Evolutionary conservation across 1,140 invertebrate species (phyloP).

Genomic region (Pseudachorutes palmiensis): DNA sequence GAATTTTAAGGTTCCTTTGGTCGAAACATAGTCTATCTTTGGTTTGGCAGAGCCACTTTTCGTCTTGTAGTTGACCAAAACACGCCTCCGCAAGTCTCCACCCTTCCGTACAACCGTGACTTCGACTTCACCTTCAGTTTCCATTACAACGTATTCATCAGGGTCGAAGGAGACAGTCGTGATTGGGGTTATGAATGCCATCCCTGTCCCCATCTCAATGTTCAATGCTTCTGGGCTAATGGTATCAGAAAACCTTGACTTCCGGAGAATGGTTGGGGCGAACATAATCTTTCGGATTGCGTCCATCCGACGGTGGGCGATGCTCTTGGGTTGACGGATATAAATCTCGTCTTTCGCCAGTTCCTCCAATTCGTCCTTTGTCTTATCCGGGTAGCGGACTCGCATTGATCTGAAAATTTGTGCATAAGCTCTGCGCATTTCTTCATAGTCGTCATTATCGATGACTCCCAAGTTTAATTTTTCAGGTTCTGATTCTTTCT

Average conservation of each 20-base stretch:
- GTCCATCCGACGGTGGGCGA: conserved; percentile 93
- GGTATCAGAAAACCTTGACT: neutral
- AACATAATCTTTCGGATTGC: conserved; percentile 68
- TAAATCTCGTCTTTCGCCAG: conserved; percentile 92
- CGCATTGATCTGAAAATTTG: neutral
- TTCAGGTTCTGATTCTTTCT: no score
- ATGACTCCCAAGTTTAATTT: no score
- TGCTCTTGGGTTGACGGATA: conserved; percentile 72
- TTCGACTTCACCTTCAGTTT: conserved; percentile 90
- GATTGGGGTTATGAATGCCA: conserved; percentile 67
- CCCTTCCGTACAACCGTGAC: conserved; percentile 74
- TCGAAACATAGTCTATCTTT: conserved; percentile 83
- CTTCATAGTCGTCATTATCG: neutral
- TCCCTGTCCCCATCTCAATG: conserved; percentile 47
- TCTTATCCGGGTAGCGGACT: conserved; percentile 48
- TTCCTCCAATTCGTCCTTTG: conserved; percentile 76
- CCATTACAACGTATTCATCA: conserved; percentile 95
- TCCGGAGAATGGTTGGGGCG: conserved; percentile 43
- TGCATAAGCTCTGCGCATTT: neutral
- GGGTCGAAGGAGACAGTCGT: conserved; percentile 82
- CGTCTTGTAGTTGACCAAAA: conserved; percentile 85
- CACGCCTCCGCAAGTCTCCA: conserved; percentile 65
- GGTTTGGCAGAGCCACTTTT: conserved; percentile 96
- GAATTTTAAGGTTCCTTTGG: conserved; percentile 79
- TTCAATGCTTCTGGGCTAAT: no score